Evolutionary conservation across 2,113 vertebrate species (phyloP).

Genomic region (Barnardius zonarius): DNA sequence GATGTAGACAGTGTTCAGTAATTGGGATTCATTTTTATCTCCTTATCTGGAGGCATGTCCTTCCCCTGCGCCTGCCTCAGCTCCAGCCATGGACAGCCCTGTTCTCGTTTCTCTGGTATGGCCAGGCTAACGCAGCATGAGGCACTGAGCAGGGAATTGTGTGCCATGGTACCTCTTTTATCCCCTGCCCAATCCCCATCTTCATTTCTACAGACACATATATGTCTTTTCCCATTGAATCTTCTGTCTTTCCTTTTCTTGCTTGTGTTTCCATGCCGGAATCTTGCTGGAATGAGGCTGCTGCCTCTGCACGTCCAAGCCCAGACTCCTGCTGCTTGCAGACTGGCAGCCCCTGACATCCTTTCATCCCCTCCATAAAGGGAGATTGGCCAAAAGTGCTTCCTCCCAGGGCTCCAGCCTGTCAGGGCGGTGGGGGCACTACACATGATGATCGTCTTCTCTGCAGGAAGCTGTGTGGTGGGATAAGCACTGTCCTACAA

Average conservation of each 20-base stretch:
- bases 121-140: fast-evolving
- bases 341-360: background rate
- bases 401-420: background rate
- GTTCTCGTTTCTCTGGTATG: background rate
- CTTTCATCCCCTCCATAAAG: background rate
- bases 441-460: background rate
- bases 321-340: background rate
- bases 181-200: background rate
- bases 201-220: background rate
- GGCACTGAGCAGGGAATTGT: background rate
- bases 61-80: background rate
- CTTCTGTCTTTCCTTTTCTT: background rate
- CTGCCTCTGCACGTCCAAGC: background rate
- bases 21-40: background rate
- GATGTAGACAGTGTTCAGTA: background rate
- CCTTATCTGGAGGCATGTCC: conserved; percentile 4
- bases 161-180: background rate
- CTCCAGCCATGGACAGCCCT: background rate
- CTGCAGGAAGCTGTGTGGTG: fast-evolving
- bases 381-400: background rate
- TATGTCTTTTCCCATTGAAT: background rate
- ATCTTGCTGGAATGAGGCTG: background rate
- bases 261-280: background rate
- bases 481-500: background rate
- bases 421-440: background rate